Base-by-base conservation (phyloP, 2,888 invertebrate genomes). In the Cybosia mesomella region DNA sequence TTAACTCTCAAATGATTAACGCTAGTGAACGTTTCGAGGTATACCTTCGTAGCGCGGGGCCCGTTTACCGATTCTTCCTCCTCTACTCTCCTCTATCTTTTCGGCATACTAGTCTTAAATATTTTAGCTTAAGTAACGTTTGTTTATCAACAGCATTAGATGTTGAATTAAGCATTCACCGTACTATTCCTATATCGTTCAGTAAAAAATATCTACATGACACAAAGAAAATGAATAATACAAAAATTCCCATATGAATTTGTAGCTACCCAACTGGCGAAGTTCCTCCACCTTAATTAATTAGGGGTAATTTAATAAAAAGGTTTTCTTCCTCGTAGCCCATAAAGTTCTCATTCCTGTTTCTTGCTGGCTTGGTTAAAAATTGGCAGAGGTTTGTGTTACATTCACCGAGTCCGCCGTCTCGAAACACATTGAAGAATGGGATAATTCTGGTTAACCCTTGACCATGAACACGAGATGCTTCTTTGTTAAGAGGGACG, bases 281-380 rank as follows among this genome's bases (percentile, higher is more conserved):
- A 49, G 49, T 49, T n/a, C 66, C 22, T 64, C 59, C 32, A 34
- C 60, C 22, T 11, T 68, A 64, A 68, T 55, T 64, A 34, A 28
- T 49, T 49, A 49, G 49, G 49, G n/a, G 49, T 49, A 49, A 49
- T 49, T 49, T 49, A 49, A 49, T 49, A 49, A 49, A 49, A 49
- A 49, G 49, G 49, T 49, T 49, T 49, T 49, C 49, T 49, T 49
- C n/a, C 49, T 49, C 15, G 49, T 9, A n/a, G 49, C 49, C n/a
- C 49, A 49, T 49, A 49, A 49, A 49, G 49, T 49, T 3, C n/a
- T 49, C 49, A 49, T 49, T 49, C n/a, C n/a, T n/a, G n/a, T 49
- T 49, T 49, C 49, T 49, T 49, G n/a, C 49, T 18, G n/a, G n/a
- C n/a, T 49, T 49, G n/a, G 49, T n/a, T 49, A 2, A 9, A 49